Evolutionary conservation across 1,140 invertebrate species (phyloP), one percentile per base, ranked within the genome.

Genomic region (Cotesia vestalis): DNA sequence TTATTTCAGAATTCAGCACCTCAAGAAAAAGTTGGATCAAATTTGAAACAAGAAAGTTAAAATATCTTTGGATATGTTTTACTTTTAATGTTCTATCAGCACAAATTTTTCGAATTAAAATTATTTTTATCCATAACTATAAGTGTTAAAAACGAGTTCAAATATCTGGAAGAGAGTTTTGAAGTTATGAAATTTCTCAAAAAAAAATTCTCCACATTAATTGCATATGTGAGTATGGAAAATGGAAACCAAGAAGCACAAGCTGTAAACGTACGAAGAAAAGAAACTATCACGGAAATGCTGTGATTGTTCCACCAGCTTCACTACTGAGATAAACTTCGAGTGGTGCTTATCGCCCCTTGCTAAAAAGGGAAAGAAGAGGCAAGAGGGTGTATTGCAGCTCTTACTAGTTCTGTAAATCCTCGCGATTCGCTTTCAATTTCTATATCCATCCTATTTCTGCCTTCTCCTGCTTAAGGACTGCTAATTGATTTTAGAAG

Each of bases 401-500:
- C 57, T n/a, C 40, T 55, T 2, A n/a, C 59, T 35, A 12, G 3
- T 46, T 66, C 60, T 64, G n/a, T 4, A 51, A 38, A 38, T 59
- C 70, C 2, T 27, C 60, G 53, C 53, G 35, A 59, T 51, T 66
- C 63, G 61, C 62, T 40, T 9, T 27, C 17, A 14, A 62, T 61
- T 53, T 11, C 64, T 62, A 46, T 46, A 46, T 46, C 34, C 51
- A 35, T 14, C 59, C 57, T 61, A 20, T 66, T 57, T 9, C 57
- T 66, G 59, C 3, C 46, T 6, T 46, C 57, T 17, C 38, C 61
- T 69, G 66, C 40, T 76, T 73, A 79, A 78, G 77, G 78, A 74
- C 73, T 81, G 79, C 80, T 81, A 81, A 81, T 81, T 81, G 80
- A 81, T 80, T 81, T 81, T 78, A 76, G 66, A 81, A 81, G 78